Percentiles rank a stretch among this genome's conserved stretches.
These are phyloP conservation scores for Scalopus aquaticus DNA, from an alignment of 2,113 vertebrate genomes.

Conservation along the genomic window DNA sequence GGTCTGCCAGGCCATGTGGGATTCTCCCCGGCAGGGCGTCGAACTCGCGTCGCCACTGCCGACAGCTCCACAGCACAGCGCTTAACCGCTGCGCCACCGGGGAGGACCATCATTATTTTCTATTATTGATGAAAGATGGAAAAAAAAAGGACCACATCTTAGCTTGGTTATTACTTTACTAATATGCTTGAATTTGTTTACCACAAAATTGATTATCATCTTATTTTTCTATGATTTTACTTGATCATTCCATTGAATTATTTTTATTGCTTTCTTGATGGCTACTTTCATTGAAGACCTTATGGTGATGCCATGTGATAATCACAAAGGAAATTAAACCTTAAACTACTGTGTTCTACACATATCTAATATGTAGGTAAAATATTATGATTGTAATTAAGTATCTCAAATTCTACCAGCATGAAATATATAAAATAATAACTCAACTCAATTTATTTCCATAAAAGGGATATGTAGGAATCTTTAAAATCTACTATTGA, in stretches of 20 bases:
- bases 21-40: too few species aligned
- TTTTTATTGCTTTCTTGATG: neutral
- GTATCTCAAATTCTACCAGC: neutral
- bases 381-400: neutral
- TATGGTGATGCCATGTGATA: neutral
- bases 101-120: neutral
- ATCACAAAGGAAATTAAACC: neutral
- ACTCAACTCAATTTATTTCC: neutral
- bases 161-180: neutral
- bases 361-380: neutral
- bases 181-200: neutral
- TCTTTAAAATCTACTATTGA: neutral
- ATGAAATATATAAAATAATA: neutral
- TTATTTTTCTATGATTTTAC: neutral
- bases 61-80: too few species aligned
- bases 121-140: neutral
- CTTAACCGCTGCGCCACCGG: too few species aligned
- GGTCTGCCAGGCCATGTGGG: too few species aligned
- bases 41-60: too few species aligned
- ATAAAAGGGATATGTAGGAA: neutral
- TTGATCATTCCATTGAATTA: neutral
- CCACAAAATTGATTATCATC: neutral
- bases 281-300: neutral
- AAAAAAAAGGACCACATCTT: neutral
- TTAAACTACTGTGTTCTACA: neutral